Evolutionary conservation across 1,140 invertebrate genomes (phyloP).

Genomic region (Trialeurodes vaporariorum): DNA sequence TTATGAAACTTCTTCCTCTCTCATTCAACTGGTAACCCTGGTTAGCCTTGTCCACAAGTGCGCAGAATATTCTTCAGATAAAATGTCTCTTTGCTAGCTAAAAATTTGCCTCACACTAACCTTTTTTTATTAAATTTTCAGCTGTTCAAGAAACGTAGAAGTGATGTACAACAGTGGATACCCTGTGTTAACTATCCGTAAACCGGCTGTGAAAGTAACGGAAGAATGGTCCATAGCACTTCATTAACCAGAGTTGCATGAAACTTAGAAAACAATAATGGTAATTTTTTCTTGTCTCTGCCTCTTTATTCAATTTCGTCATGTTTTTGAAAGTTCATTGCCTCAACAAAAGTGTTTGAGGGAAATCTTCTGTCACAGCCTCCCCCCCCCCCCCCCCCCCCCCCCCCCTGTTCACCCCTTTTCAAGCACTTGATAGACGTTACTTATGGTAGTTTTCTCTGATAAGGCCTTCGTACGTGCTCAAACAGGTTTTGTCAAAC

Average conservation of each 20-base stretch:
- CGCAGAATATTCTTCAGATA: constrained; percentile 6
- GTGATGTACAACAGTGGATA: constrained; percentile 43
- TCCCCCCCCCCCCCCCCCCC: no score
- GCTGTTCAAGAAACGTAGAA: constrained; percentile 42
- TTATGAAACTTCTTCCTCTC: constrained; percentile 20
- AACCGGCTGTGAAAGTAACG: constrained; percentile 69
- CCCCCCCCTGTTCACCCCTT: no score
- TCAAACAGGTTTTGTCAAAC: no score
- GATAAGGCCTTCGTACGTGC: no score
- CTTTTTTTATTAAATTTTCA: constrained; percentile 35
- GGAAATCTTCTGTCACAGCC: no score
- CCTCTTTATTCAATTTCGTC: no score
- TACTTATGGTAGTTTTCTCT: no score
- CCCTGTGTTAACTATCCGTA: constrained; percentile 61
- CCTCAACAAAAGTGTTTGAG: no score
- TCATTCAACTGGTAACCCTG: constrained; percentile 3
- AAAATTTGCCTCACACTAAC: no score
- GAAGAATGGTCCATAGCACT: constrained; percentile 43
- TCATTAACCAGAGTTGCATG: constrained; percentile 5
- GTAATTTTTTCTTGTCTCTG: not conserved
- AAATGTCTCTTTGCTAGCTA: not conserved
- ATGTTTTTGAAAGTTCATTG: no score
- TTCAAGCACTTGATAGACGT: no score
- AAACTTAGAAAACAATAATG: not conserved
- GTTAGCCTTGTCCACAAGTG: not conserved